Base-by-base conservation (phyloP, 1,140 invertebrate genomes). In the Gryon sp. region DNA sequence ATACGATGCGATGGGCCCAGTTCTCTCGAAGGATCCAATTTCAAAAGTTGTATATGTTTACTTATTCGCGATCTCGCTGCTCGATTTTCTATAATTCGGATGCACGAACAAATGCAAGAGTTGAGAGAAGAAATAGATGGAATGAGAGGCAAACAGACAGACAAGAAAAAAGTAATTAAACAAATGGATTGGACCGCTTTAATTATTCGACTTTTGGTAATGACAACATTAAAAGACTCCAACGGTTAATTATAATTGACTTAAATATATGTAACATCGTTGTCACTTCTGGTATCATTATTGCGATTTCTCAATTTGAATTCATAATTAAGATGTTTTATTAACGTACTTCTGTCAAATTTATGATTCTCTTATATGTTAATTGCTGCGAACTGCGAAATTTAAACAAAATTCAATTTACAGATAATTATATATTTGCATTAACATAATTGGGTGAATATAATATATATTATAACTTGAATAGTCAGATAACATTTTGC, bases 1-100 rank as follows among this genome's bases (percentile, higher is more conserved):
- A 88, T 85, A 88, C 83, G 85, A 87, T 84, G 81, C 83, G 85
- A 87, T 84, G 82, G 79, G 78, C 55, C n/a, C 69, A 69, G 57
- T 74, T 76, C 68, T 26, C 52, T 60, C 38, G 38, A 50, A 73
- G 78, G 84, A 86, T 88, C 87, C 83, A 77, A 86, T 88, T 88
- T 87, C 86, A 86, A 87, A 87, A 86, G 81, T 78, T 78, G 80
- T 83, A 82, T 78, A 48, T 81, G 38, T 65, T 45, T 36, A 30
- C 45, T 32, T 20, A 57, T 48, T 41, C 45, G 76, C 52, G 69
- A 66, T 75, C 63, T 15, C 63, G 63, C 41, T 77, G 66, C 75
- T 68, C 75, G 66, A 73, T 78, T 78, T 78, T 69, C 75, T 73
- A 65, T 73, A 78, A 78, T 78, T 78, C 76, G 69, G 59, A 78